Evolutionary conservation across 2,888 invertebrate genomes (phyloP).

Genomic region (Eupithecia inturbata): DNA sequence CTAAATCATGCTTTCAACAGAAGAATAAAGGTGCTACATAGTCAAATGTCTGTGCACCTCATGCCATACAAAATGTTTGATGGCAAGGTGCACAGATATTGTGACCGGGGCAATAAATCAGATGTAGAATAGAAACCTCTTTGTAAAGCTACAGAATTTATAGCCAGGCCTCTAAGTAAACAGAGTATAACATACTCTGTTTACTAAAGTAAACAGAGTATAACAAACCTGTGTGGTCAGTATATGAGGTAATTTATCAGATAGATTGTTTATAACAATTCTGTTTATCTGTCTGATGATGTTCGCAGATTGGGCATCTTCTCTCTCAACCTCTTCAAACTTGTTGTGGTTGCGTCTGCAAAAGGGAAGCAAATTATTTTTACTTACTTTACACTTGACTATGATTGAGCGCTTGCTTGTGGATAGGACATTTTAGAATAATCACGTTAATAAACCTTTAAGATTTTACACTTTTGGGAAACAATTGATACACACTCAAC

Average conservation of each 20-base stretch:
- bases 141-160: not conserved
- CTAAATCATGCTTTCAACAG: not conserved
- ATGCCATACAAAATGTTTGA: too few species aligned
- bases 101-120: too few species aligned
- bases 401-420: not conserved
- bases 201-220: not conserved
- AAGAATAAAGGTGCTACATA: not conserved
- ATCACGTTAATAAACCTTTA: not conserved
- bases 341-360: constrained; percentile 57
- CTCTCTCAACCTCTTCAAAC: constrained; percentile 61
- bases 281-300: constrained; percentile 89
- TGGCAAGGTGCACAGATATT: too few species aligned
- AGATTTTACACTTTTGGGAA: too few species aligned
- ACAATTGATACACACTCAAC: constrained; percentile 78
- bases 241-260: constrained; percentile 85
- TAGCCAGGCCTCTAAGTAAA: not conserved
- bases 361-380: not conserved
- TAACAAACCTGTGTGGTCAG: constrained; percentile 82
- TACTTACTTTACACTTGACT: not conserved
- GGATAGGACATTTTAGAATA: not conserved
- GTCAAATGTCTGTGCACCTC: too few species aligned
- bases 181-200: not conserved
- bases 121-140: not conserved
- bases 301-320: constrained; percentile 76
- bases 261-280: constrained; percentile 85